These are phyloP conservation scores for Oscheius sp. DNA, from an alignment of 2,888 invertebrate species.

Conservation along the genomic window DNA sequence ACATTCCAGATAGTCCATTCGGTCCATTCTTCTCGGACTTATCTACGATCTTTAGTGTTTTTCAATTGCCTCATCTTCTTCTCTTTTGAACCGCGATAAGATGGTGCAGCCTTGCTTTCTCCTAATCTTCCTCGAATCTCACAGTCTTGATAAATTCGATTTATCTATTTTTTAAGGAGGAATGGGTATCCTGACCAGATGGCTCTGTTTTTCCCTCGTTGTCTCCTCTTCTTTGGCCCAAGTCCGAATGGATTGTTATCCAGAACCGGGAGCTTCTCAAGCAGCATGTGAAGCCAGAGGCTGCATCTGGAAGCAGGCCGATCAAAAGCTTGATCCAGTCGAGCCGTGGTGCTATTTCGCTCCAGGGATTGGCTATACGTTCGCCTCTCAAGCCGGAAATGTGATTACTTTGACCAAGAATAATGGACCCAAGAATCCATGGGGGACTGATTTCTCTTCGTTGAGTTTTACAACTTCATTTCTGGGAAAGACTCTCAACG, in stretches of 20 bases:
- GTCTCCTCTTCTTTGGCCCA: not conserved
- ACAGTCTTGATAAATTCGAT: not conserved
- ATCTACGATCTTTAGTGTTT: not conserved
- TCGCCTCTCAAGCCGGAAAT: conserved; percentile 33
- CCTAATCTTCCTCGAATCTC: not conserved
- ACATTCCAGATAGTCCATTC: not conserved
- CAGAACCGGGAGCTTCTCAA: conserved; percentile 53
- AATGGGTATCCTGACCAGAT: not conserved
- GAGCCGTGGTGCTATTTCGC: conserved; percentile 59
- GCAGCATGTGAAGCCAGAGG: conserved; percentile 54
- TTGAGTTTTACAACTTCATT: conserved; percentile 42
- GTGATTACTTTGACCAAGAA: conserved; percentile 43
- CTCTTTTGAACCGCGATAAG: too few relatives aligned
- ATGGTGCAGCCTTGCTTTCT: not conserved
- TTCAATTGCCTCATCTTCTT: too few relatives aligned
- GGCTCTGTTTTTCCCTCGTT: not conserved
- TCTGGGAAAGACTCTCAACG: conserved; percentile 51
- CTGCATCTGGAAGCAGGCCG: conserved; percentile 51
- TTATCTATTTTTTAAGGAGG: not conserved
- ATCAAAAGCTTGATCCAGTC: conserved; percentile 6
- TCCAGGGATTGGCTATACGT: conserved; percentile 52
- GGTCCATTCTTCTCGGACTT: not conserved
- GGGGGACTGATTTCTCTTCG: conserved; percentile 47
- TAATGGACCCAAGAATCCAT: conserved; percentile 53
- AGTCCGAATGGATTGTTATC: conserved; percentile 54